phyloP scores from a whole-genome alignment of 2,888 invertebrate genomes.

The Heteropelma amictum region DNA sequence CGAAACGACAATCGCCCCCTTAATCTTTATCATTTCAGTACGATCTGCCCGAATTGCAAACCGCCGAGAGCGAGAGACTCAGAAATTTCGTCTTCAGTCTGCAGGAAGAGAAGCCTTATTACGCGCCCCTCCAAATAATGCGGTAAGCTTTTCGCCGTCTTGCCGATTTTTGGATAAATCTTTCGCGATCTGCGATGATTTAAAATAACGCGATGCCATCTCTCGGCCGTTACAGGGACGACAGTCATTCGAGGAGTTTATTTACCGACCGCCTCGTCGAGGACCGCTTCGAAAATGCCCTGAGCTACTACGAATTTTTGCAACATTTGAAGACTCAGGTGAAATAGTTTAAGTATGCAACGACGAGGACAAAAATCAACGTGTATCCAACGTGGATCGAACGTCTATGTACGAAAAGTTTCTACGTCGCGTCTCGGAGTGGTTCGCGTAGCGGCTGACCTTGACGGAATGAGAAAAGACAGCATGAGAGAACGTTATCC shows the following conservation, averaged over 20 bases:
- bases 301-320: constrained; percentile 98
- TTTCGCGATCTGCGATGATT: neutral
- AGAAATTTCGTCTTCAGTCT: constrained; percentile 89
- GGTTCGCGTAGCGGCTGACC: constrained; percentile 41
- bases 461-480: no score
- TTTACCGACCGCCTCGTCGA: constrained; percentile 95
- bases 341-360: constrained; percentile 81
- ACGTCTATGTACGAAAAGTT: constrained; percentile 17
- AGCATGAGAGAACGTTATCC: no score
- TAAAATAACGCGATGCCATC: neutral
- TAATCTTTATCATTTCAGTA: no score
- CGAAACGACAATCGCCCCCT: no score
- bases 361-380: constrained; percentile 21
- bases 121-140: constrained; percentile 88
- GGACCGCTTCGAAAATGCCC: constrained; percentile 94
- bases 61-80: constrained; percentile 86
- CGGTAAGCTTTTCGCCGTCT: constrained; percentile 80
- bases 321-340: constrained; percentile 95
- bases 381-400: no score
- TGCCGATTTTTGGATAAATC: neutral
- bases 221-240: constrained; percentile 85
- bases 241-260: constrained; percentile 88
- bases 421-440: constrained; percentile 31
- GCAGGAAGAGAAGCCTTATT: constrained; percentile 91
- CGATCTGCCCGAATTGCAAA: constrained; percentile 88